Percentiles rank a stretch among this genome's conserved stretches.
phyloP scores from a whole-genome alignment of 2,888 invertebrate species.

The Trachelus iudaicus region DNA sequence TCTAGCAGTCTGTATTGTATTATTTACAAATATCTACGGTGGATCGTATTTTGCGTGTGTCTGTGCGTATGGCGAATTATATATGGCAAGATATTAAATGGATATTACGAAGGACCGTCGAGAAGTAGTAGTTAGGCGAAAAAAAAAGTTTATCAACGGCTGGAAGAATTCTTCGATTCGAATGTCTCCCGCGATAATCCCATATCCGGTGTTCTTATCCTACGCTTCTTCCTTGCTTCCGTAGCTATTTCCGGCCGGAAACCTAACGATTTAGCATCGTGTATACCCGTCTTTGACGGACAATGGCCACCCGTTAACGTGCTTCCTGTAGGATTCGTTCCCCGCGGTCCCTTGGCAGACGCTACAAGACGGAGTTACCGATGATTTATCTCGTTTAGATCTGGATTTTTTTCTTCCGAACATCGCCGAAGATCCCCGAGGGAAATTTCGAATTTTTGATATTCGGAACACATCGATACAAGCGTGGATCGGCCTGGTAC shows the following conservation, averaged over 20 bases:
- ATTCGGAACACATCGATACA: background rate
- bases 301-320: conserved; percentile 51
- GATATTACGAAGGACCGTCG: background rate
- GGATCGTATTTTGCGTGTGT: background rate
- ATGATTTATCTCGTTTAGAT: background rate
- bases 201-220: background rate
- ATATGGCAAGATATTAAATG: conserved; percentile 1
- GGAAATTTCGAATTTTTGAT: background rate
- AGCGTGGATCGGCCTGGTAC: too few relatives aligned
- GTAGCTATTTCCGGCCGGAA: background rate
- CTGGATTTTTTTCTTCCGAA: background rate
- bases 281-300: conserved; percentile 23
- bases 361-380: background rate
- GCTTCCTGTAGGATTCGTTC: conserved; percentile 23
- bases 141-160: background rate
- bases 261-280: background rate
- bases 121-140: background rate
- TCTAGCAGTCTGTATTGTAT: background rate
- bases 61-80: conserved; percentile 3
- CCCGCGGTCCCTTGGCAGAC: background rate
- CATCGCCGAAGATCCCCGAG: background rate
- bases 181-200: background rate
- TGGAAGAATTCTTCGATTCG: background rate
- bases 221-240: background rate
- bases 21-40: background rate